phyloP scores from a whole-genome alignment of 1,140 invertebrate genomes.

The Nylanderia fulva region DNA sequence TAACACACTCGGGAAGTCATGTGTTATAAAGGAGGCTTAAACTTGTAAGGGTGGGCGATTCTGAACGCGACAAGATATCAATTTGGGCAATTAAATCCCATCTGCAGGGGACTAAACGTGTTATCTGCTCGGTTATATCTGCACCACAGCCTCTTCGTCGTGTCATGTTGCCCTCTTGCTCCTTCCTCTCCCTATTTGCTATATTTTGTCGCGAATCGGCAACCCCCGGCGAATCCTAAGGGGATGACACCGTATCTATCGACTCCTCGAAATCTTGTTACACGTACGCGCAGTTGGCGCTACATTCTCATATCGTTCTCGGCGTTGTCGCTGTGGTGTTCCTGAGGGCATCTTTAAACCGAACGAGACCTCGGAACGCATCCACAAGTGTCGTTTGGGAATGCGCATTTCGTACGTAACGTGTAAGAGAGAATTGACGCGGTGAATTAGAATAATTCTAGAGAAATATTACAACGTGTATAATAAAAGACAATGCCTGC shows the following conservation, averaged over 20 bases:
- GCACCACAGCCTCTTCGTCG: conserved; percentile 45
- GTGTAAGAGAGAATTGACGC: not conserved
- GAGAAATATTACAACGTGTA: not conserved
- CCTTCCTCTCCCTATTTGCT: conserved; percentile 39
- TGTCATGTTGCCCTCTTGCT: conserved; percentile 25
- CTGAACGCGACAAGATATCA: conserved; percentile 74
- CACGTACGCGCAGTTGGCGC: conserved; percentile 73
- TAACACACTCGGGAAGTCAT: not conserved
- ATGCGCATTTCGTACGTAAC: not conserved
- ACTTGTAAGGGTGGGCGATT: conserved; percentile 28
- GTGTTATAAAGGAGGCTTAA: not conserved
- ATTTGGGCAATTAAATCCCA: conserved; percentile 83
- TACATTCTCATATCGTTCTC: conserved; percentile 79
- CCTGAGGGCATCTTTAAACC: conserved; percentile 10
- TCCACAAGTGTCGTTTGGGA: conserved; percentile 34
- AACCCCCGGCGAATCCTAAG: conserved; percentile 67
- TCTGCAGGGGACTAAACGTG: conserved; percentile 75
- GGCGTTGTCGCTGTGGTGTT: conserved; percentile 32
- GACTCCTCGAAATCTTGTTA: conserved; percentile 78
- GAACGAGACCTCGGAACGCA: conserved; percentile 59
- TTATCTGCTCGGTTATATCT: conserved; percentile 80
- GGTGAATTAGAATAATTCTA: not conserved
- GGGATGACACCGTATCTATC: conserved; percentile 68
- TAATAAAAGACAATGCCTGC: not conserved
- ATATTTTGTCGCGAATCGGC: conserved; percentile 52